Percentiles rank a stretch among this genome's conserved stretches.
These are phyloP conservation scores for Netelia melanura DNA, from an alignment of 2,888 invertebrate genomes.

Conservation along the genomic window DNA sequence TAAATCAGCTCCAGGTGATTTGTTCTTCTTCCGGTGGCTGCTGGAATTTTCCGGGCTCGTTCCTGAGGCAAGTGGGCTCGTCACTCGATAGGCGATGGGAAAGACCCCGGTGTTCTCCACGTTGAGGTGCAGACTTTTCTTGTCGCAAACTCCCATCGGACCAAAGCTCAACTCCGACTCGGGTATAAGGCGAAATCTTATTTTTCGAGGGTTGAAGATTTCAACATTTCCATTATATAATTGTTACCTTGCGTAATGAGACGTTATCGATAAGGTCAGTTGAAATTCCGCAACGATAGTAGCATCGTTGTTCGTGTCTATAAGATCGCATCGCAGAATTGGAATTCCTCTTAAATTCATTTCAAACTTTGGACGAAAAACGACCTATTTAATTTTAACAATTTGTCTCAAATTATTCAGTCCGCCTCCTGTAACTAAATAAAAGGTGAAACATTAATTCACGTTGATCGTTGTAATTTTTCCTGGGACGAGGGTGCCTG, in stretches of 20 bases:
- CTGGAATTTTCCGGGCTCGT: slow-evolving; percentile 52
- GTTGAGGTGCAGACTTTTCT: slow-evolving; percentile 86
- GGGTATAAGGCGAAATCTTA: slow-evolving; percentile 88
- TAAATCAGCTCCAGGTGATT: slow-evolving; percentile 37
- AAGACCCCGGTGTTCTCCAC: slow-evolving; percentile 88
- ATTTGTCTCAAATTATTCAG: not conserved
- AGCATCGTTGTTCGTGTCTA: slow-evolving; percentile 72
- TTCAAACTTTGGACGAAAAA: slow-evolving; percentile 73
- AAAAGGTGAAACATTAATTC: slow-evolving; percentile 11
- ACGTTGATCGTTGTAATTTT: slow-evolving; percentile 72
- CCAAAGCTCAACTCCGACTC: slow-evolving; percentile 87
- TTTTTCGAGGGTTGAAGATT: slow-evolving; percentile 21
- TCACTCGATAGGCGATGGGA: slow-evolving; percentile 86
- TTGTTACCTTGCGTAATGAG: slow-evolving; percentile 75
- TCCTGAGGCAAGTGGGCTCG: not conserved
- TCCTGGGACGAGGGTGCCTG: slow-evolving; percentile 73
- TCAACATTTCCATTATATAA: not conserved
- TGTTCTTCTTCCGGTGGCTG: slow-evolving; percentile 59
- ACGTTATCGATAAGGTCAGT: slow-evolving; percentile 75
- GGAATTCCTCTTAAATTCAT: slow-evolving; percentile 72
- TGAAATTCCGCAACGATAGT: slow-evolving; percentile 77
- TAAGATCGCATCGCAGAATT: slow-evolving; percentile 75
- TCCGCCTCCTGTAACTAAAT: not conserved
- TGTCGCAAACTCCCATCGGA: slow-evolving; percentile 86
- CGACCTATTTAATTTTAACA: slow-evolving; percentile 66